Evolutionary conservation across 2,113 vertebrate species (phyloP).

Genomic region (Rutilus rutilus): DNA sequence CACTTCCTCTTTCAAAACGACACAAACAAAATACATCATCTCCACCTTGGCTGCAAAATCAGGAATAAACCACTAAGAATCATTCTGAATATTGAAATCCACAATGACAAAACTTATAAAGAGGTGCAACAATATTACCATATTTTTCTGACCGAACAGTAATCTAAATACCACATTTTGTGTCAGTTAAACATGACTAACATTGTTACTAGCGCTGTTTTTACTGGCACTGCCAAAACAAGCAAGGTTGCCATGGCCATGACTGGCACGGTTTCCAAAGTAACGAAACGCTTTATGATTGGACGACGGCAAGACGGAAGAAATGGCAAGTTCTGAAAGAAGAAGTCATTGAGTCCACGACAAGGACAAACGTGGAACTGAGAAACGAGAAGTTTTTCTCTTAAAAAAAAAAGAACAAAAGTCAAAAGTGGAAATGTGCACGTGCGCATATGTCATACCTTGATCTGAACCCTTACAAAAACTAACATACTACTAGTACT

Average conservation of each 20-base stretch:
- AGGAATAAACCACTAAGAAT: slow-evolving; percentile 2
- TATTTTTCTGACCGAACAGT: not conserved
- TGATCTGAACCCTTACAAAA: not conserved
- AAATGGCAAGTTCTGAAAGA: slow-evolving; percentile 13
- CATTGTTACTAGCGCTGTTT: not conserved
- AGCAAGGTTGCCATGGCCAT: slow-evolving; percentile 3
- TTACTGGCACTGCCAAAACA: not conserved
- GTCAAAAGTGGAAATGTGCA: not conserved
- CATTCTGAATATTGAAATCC: not conserved
- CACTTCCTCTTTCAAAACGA: slow-evolving; percentile 26
- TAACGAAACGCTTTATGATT: not conserved
- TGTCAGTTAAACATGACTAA: not conserved
- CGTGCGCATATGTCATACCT: not conserved
- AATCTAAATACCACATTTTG: not conserved
- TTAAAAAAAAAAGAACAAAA: not conserved
- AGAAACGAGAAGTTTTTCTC: slow-evolving; percentile 7
- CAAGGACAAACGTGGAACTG: slow-evolving; percentile 21
- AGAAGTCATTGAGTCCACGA: slow-evolving; percentile 14
- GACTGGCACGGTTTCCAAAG: not conserved
- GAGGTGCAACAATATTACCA: not conserved
- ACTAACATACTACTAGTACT: not conserved
- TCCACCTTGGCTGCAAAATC: not conserved
- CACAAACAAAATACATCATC: not conserved
- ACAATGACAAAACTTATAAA: not conserved
- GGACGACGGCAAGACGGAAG: not conserved